Conservation (phyloP, 2,888 invertebrate genomes). For the Amiota mariae region DNA sequence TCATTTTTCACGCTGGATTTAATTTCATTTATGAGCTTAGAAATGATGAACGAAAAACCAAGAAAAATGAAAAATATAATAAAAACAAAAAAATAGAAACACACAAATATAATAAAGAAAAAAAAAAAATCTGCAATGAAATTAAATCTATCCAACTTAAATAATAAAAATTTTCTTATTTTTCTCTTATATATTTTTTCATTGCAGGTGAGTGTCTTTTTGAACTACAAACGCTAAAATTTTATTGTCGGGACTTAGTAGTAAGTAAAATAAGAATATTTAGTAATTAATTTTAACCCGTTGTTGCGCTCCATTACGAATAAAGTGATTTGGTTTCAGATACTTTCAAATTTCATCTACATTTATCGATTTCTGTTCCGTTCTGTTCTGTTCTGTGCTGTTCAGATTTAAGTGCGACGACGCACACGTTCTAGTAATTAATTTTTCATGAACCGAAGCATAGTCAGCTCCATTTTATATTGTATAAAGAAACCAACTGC, state of each 20-base stretch:
- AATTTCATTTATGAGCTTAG: slow-evolving; percentile 22
- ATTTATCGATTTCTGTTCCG: slow-evolving; percentile 24
- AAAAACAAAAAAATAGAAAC: not conserved
- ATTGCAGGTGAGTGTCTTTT: slow-evolving; percentile 5
- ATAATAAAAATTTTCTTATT: not conserved
- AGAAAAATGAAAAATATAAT: not conserved
- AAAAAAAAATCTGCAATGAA: not conserved
- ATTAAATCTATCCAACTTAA: not conserved
- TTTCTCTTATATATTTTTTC: not conserved
- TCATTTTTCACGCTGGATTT: slow-evolving; percentile 27
- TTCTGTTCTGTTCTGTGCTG: too few species aligned
- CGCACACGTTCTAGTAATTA: slow-evolving; percentile 19
- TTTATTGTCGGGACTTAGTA: too few species aligned
- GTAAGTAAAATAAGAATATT: too few species aligned
- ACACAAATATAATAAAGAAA: too few species aligned
- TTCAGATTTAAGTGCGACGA: not conserved
- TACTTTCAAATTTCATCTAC: too few species aligned
- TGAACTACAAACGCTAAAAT: too few species aligned
- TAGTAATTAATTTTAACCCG: too few species aligned
- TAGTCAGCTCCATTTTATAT: too few species aligned
- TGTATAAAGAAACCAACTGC: too few species aligned
- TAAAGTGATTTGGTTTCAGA: too few species aligned
- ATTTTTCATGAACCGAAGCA: slow-evolving; percentile 8
- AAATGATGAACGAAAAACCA: not conserved
- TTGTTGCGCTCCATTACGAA: too few species aligned